Base-by-base conservation (phyloP, 2,888 invertebrate species). In the Flexamia atlantica region DNA sequence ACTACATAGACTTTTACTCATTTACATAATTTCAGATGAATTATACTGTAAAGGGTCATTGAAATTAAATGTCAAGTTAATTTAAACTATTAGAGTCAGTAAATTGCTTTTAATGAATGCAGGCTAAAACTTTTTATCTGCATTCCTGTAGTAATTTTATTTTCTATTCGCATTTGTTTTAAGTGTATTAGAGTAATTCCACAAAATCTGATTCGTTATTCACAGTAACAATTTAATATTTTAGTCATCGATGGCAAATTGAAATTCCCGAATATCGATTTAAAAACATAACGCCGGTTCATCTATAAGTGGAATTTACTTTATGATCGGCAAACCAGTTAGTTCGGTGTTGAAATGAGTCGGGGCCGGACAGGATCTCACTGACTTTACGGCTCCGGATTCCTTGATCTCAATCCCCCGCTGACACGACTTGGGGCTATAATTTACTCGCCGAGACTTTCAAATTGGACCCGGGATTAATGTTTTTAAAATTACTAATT, bases 321-420 rank as follows among this genome's bases (percentile, higher is more conserved):
- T 64, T 28, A 64, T 30, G 64, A 64, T 64, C 30, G 28, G 28
- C 30, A 30, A 64, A 64, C 64, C 64, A 28, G 64, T 64, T 53
- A 23, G 53, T 53, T 53, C 20, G 53, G 53, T 53, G 53, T 46
- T 57, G 57, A 57, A 57, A 57, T 57, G 23, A 57, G 57, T 28
- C 28, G 64, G 23, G 20, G 23, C 28, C 28, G 4, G 64, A 17
- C 64, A 28, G 64, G 64, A 64, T 76, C 46, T 23, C 46, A 76
- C 74, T 28, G 14, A 46, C 23, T 76, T 76, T 76, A 76, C 74
- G 74, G 17, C 74, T 28, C 28, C 74, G 40, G 46, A 76, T 46
- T 76, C 74, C 42, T 64, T 46, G 46, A 76, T 76, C 74, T 76
- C 74, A 46, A 76, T 76, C 74, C 74, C 74, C 74, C 28, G 74